These are phyloP conservation scores for Thera britannica DNA, from an alignment of 2,888 invertebrate genomes.

Conservation along the genomic window DNA sequence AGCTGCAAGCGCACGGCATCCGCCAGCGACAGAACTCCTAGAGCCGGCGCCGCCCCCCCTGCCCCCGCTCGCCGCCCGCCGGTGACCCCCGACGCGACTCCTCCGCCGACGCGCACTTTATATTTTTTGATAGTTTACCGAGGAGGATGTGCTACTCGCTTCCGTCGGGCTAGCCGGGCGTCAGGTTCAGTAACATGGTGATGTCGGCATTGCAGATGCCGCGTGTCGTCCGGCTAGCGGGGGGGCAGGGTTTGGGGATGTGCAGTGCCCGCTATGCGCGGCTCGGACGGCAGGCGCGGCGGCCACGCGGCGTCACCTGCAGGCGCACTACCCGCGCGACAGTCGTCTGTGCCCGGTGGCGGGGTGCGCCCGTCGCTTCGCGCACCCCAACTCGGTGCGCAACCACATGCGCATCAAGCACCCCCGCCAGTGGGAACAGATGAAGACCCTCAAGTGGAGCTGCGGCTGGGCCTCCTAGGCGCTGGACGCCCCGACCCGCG, in stretches of 20 bases:
- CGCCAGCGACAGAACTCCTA: slow-evolving; percentile 87
- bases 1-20: slow-evolving; percentile 90
- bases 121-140: slow-evolving; percentile 73
- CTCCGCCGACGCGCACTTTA: slow-evolving; percentile 53
- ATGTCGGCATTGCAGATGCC: slow-evolving; percentile 87
- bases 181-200: slow-evolving; percentile 62
- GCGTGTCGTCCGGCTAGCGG: slow-evolving; percentile 54
- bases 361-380: slow-evolving; percentile 89
- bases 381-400: slow-evolving; percentile 94
- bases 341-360: slow-evolving; percentile 92
- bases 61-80: slow-evolving; percentile 57
- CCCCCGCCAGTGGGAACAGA: slow-evolving; percentile 91
- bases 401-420: slow-evolving; percentile 95
- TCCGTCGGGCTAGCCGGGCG: slow-evolving; percentile 67
- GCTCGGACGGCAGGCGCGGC: slow-evolving; percentile 87
- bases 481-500: slow-evolving; percentile 21
- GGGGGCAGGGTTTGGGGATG: slow-evolving; percentile 49
- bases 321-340: slow-evolving; percentile 93
- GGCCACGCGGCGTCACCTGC: slow-evolving; percentile 89
- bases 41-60: slow-evolving; percentile 65
- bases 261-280: slow-evolving; percentile 90
- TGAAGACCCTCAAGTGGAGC: slow-evolving; percentile 92
- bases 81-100: slow-evolving; percentile 45
- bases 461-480: slow-evolving; percentile 80
- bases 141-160: slow-evolving; percentile 48